These are phyloP conservation scores for Diprion similis DNA, from an alignment of 1,140 invertebrate genomes.

Conservation along the genomic window DNA sequence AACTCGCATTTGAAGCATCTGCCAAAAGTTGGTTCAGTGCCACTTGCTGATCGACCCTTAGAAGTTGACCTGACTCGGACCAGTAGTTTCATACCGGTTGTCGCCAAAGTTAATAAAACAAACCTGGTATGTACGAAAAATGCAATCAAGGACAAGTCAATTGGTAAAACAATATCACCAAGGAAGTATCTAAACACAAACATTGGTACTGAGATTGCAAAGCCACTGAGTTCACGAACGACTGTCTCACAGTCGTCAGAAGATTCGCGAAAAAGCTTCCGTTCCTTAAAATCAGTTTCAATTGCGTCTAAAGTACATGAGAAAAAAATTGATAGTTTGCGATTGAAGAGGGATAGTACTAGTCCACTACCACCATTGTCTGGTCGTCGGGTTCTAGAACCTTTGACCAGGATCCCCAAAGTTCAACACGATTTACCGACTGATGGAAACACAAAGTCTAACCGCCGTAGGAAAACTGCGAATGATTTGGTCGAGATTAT, in stretches of 20 bases:
- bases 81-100: neutral
- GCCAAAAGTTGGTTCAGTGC: neutral
- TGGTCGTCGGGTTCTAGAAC: neutral
- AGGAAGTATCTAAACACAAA: neutral
- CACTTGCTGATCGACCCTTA: neutral
- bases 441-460: neutral
- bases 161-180: neutral
- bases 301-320: neutral
- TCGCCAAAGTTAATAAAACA: neutral
- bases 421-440: neutral
- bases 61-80: neutral
- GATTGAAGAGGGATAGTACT: too few species aligned
- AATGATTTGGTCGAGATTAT: neutral
- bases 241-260: neutral
- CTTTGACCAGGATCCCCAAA: neutral
- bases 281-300: neutral
- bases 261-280: neutral
- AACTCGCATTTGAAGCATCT: conserved; percentile 2
- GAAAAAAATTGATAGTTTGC: neutral
- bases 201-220: neutral
- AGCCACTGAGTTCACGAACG: neutral
- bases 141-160: neutral
- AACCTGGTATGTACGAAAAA: neutral
- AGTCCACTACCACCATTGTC: neutral
- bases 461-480: neutral